Base-by-base conservation (phyloP, 2,113 vertebrate species). In the Poicephalus meyeri region DNA sequence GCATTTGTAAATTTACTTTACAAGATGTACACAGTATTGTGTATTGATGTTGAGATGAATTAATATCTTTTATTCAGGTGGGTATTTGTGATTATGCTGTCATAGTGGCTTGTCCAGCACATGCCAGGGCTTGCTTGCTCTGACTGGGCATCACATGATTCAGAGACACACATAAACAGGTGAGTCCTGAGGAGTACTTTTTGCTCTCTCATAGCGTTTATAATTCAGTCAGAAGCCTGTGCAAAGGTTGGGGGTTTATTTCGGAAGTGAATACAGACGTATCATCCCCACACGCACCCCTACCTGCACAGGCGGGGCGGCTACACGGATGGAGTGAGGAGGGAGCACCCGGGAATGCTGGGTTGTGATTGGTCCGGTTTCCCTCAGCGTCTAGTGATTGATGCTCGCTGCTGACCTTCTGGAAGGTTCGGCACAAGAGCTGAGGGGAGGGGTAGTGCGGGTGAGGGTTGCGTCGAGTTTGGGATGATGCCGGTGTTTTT, bases 391-490 rank as follows among this genome's bases (percentile, higher is more conserved):
- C 24, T 18, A 44, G 16, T 2, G 50, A 73, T 73, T 63, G 82
- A 82, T 24, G 46, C 17, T 44, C 16, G 7, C 35, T 0, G 10
- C 50, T 1, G 7, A 64, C 28, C 5, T 2, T 25, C 23, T 35
- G 24, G 69, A 39, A 42, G n/a, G 41, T 28, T 77, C 7, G 1
- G 39, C 0, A 5, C 5, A 0, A 7, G 31, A 1, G 13, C 44
- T 53, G 79, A 71, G 56, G 47, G 53, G 46, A 47, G 71, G 39
- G 7, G 53, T 4, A 0, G 7, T 0, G 2, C 0, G 1, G 80
- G 24, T 11, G 16, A 8, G 9, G 0, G 4, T 1, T 0, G 9
- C 2, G 9, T 2, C 0, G 0, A 0, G 3, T 1, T 1, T 0
- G 17, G 5, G 15, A 0, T 2, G 16, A 20, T 5, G 20, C 4